A percentile compares a stretch with the other conserved stretches of the same genome.
These are phyloP conservation scores for Gracilinanus agilis DNA, from an alignment of 2,113 vertebrate species.

Conservation along the genomic window DNA sequence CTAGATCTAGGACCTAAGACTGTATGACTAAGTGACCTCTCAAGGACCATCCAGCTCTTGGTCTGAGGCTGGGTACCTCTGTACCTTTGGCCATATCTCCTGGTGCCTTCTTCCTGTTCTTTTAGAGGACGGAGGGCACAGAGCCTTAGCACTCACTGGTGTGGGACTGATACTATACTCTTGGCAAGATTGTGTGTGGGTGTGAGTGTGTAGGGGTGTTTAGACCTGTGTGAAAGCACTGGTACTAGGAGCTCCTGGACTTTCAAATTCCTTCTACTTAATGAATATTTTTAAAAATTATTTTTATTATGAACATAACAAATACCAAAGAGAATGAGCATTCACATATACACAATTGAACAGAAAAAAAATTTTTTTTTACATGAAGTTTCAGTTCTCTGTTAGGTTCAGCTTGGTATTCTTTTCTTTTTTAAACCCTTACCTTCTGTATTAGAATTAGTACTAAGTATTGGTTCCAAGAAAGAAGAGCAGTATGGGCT, in stretches of 20 bases:
- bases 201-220: background rate
- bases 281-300: background rate
- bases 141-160: background rate
- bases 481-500: too few species aligned
- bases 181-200: background rate
- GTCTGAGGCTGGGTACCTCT: background rate
- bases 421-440: too few species aligned
- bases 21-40: background rate
- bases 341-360: background rate
- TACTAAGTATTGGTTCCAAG: too few species aligned
- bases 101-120: background rate
- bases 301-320: background rate
- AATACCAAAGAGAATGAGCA: background rate
- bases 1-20: too few species aligned
- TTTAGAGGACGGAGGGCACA: background rate
- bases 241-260: background rate
- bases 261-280: background rate
- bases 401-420: background rate
- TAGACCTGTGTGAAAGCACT: background rate
- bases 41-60: background rate
- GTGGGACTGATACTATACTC: background rate
- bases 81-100: background rate
- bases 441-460: too few species aligned
- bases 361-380: background rate
- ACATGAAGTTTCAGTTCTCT: background rate